Conservation (phyloP, 2,888 invertebrate genomes). For the Chrysopilus asiliformis region DNA sequence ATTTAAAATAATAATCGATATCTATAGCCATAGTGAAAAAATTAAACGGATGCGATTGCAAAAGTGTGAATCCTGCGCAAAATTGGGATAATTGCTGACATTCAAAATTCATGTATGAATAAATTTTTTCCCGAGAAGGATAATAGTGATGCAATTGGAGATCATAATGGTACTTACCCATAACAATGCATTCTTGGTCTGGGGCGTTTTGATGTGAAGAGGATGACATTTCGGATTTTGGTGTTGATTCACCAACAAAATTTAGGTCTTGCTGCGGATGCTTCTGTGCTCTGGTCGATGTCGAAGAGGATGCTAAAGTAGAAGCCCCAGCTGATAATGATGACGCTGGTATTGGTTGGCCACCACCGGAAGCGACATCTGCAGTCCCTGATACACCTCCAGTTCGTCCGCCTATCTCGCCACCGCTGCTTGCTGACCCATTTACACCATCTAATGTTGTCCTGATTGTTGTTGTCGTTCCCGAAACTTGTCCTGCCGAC, state of each 20-base stretch:
- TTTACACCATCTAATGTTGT: too few relatives aligned
- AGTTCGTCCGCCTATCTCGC: background rate
- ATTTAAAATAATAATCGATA: too few relatives aligned
- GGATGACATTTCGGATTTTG: constrained; percentile 14
- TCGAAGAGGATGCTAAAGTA: constrained; percentile 15
- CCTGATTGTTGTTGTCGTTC: background rate
- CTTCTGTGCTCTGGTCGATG: constrained; percentile 2
- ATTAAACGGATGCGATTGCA: too few relatives aligned
- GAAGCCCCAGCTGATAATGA: background rate
- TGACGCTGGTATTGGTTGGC: constrained; percentile 21
- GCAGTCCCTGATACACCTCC: background rate
- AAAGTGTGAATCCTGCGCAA: too few relatives aligned
- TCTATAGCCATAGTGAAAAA: too few relatives aligned
- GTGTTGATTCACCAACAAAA: constrained; percentile 13
- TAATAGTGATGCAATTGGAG: too few relatives aligned
- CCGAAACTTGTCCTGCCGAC: constrained; percentile 12
- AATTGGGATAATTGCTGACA: too few relatives aligned
- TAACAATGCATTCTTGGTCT: constrained; percentile 33
- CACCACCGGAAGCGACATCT: constrained; percentile 27
- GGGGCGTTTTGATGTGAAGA: constrained; percentile 18
- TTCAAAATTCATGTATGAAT: too few relatives aligned
- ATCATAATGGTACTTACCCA: constrained; percentile 39
- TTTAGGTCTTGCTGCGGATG: constrained; percentile 14
- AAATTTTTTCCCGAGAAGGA: too few relatives aligned
- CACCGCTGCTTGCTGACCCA: too few relatives aligned